A percentile compares a stretch with the other conserved stretches of the same genome.
phyloP scores from a whole-genome alignment of 2,888 invertebrate genomes.

The Aspidapion aeneum region DNA sequence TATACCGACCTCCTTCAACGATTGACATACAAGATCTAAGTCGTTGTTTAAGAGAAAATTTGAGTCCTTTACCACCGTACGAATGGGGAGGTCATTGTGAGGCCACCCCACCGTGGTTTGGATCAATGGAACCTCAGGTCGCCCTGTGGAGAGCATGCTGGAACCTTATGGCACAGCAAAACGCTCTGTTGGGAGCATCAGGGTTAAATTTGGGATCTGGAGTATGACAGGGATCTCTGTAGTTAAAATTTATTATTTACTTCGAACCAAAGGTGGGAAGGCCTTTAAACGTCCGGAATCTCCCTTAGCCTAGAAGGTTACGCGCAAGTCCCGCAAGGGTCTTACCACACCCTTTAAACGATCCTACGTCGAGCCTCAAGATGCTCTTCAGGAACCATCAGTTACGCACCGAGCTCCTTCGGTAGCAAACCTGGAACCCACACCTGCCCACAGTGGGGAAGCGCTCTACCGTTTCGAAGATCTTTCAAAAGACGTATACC shows the following conservation, averaged over 20 bases:
- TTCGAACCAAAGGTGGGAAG: no score
- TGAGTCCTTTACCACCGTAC: not conserved
- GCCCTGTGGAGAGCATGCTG: slow-evolving; percentile 20
- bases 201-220: slow-evolving; percentile 19
- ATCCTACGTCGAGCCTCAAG: slow-evolving; percentile 13
- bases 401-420: not conserved
- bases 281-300: no score
- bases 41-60: not conserved
- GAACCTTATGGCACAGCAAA: slow-evolving; percentile 15
- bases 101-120: not conserved
- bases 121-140: slow-evolving; percentile 13
- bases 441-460: not conserved
- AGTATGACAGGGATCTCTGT: no score
- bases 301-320: no score
- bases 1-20: not conserved
- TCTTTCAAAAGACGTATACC: not conserved
- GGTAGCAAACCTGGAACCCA: not conserved
- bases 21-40: not conserved
- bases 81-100: not conserved
- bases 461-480: no score
- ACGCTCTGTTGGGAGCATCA: not conserved
- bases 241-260: no score
- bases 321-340: no score
- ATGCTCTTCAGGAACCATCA: slow-evolving; percentile 4
- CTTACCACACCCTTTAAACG: not conserved